Evolutionary conservation across 2,113 vertebrate species (phyloP).

Genomic region (Archilochus colubris): DNA sequence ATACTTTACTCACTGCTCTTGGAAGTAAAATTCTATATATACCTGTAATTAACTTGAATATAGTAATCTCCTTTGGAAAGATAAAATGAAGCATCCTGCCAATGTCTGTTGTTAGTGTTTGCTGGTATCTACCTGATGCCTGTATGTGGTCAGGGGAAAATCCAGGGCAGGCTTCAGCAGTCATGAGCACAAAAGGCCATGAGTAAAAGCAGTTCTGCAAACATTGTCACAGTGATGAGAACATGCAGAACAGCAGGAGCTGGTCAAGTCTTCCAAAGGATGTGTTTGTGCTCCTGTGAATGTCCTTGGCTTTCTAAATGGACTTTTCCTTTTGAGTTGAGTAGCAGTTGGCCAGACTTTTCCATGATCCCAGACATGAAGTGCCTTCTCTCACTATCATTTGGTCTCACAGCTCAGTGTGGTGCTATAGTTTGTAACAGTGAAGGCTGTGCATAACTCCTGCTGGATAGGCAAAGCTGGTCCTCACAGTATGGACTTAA

Average conservation of each 20-base stretch:
- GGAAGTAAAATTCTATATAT: background rate
- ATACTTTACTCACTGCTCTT: background rate
- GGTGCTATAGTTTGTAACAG: background rate
- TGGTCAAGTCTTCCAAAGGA: background rate
- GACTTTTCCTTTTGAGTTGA: background rate
- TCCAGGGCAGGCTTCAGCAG: background rate
- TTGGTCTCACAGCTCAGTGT: fast-evolving
- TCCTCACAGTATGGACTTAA: background rate
- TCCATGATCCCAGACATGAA: background rate
- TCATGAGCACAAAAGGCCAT: background rate
- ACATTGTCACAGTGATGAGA: background rate
- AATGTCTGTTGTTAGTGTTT: background rate
- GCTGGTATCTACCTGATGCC: background rate
- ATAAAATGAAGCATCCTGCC: background rate
- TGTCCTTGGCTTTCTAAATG: background rate
- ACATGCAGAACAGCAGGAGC: background rate
- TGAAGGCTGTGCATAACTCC: background rate
- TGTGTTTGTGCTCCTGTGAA: background rate
- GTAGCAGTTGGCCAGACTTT: background rate
- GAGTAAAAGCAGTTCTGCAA: background rate
- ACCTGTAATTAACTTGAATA: background rate
- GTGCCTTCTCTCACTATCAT: background rate
- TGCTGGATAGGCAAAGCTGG: background rate
- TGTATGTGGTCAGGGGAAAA: background rate
- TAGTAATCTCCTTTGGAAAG: background rate